A percentile compares a stretch with the other conserved stretches of the same genome.
Evolutionary conservation across 2,888 invertebrate species (phyloP).

Genomic region (Stratiomys singularior): DNA sequence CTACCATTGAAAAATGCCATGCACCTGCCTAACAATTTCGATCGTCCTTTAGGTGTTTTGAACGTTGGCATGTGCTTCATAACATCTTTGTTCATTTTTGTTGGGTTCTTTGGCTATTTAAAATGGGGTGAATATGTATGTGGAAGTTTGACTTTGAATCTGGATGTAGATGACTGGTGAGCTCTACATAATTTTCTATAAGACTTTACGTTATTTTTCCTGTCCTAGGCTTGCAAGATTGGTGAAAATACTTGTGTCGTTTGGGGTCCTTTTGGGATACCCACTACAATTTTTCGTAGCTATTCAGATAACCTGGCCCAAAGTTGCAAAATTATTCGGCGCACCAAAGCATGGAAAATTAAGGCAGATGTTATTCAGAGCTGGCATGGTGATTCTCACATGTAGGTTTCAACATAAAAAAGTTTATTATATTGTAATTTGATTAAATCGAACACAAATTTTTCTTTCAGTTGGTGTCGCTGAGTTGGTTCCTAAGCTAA

Average conservation of each 20-base stretch:
- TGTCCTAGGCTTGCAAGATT: conserved; percentile 78
- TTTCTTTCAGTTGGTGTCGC: conserved; percentile 80
- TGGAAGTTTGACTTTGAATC: conserved; percentile 90
- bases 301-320: conserved; percentile 88
- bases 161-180: conserved; percentile 67
- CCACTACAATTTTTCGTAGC: conserved; percentile 97
- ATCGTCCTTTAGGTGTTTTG: conserved; percentile 83
- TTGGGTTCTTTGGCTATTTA: conserved; percentile 89
- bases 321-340: conserved; percentile 68
- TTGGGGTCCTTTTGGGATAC: conserved; percentile 90
- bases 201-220: not conserved
- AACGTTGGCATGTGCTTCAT: conserved; percentile 90
- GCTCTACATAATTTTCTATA: not conserved
- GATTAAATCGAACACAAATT: not conserved
- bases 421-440: not conserved
- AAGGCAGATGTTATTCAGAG: conserved; percentile 78
- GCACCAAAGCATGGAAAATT: conserved; percentile 69
- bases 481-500: conserved; percentile 85
- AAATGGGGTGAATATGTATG: conserved; percentile 84
- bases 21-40: conserved; percentile 81
- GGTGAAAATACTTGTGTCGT: conserved; percentile 84
- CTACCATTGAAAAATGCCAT: conserved; percentile 94
- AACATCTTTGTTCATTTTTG: conserved; percentile 77
- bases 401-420: conserved; percentile 72
- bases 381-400: conserved; percentile 79